Percentiles rank a stretch among this genome's conserved stretches.
Evolutionary conservation across 2,113 vertebrate genomes (phyloP).

Genomic region (Nyctibius bracteatus): DNA sequence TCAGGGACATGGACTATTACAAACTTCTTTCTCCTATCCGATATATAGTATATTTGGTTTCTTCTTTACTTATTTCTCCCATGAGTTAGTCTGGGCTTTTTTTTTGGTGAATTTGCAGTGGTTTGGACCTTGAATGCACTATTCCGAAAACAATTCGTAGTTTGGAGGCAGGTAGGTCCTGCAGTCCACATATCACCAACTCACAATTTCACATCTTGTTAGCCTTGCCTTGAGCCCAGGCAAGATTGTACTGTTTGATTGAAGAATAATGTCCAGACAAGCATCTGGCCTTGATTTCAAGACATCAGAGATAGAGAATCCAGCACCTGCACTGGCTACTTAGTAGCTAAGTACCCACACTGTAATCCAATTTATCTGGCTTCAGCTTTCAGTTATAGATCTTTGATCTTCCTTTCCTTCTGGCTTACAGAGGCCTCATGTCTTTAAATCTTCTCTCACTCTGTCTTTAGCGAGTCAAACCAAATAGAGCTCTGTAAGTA

Average conservation of each 20-base stretch:
- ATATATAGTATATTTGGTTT: neutral
- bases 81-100: neutral
- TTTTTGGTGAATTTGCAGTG: neutral
- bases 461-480: slow-evolving; percentile 18
- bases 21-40: neutral
- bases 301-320: neutral
- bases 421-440: neutral
- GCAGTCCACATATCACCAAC: neutral
- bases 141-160: neutral
- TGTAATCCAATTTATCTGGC: slow-evolving; percentile 17
- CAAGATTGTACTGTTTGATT: neutral
- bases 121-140: neutral
- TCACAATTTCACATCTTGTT: neutral
- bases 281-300: slow-evolving; percentile 18
- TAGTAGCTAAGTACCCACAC: neutral
- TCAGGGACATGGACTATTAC: neutral
- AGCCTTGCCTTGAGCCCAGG: neutral
- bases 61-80: neutral
- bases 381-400: neutral
- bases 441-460: slow-evolving; percentile 19
- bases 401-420: slow-evolving; percentile 4
- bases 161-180: neutral
- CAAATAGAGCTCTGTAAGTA: neutral
- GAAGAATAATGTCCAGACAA: neutral
- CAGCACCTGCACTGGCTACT: neutral